Evolutionary conservation across 1,140 invertebrate genomes (phyloP), one percentile per base, ranked within the genome.

Genomic region (Saccostrea echinata): DNA sequence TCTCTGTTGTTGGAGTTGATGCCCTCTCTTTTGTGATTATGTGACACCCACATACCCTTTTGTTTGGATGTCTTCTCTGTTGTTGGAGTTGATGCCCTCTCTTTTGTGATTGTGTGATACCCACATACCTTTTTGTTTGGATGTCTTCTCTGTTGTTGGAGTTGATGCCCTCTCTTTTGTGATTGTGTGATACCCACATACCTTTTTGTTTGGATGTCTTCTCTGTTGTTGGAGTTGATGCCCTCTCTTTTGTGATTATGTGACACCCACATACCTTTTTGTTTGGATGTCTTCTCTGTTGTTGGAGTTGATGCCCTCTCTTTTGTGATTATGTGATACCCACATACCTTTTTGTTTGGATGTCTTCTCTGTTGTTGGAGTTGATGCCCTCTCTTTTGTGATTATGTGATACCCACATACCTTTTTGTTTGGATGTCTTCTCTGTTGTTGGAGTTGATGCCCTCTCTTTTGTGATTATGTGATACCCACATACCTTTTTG

Each of bases 301-400:
- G 84, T 87, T 33, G 84, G 84, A 57, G 84, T 86, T n/a, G 84
- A 80, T 55, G 85, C 61, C 76, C 87, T 85, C 33, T 88, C 87
- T 87, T 88, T 90, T 33, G n/a, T n/a, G n/a, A n/a, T n/a, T n/a
- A 8, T 6, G 4, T 33, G 0, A 8, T 24, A 80, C 71, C 24
- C 27, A 24, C 35, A n/a, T 24, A 68, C 86, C 83, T 88, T 71
- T 84, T 24, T 88, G 82, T 61, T 88, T 88, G 18, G 43, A 30
- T 30, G n/a, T 21, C 24, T 76, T 90, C 24, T 89, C 88, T 35
- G 81, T 87, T 33, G 84, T 87, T 33, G 84, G 84, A 57, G 84
- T 86, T n/a, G 84, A 80, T 55, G 85, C 61, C 76, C 87, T 85
- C 33, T 88, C 87, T 87, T 88, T 90, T 33, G n/a, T n/a, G n/a